Conservation (phyloP, 2,797 vertebrate species). For the Podarcis siculus region DNA sequence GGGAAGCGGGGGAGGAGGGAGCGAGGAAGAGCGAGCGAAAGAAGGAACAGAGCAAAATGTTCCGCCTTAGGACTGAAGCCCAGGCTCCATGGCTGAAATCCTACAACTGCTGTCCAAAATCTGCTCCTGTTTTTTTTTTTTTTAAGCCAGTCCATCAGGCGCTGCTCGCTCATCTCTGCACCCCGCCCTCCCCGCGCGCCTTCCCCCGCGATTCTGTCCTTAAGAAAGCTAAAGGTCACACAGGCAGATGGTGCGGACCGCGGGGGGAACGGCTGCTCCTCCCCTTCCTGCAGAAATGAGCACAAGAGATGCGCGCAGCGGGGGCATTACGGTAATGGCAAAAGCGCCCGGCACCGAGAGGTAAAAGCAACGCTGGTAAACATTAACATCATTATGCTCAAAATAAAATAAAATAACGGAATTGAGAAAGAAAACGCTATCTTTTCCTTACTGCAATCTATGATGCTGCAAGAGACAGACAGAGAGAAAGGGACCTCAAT, state of each 20-base stretch:
- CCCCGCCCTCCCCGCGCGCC: no score
- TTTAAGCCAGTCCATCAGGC: background rate
- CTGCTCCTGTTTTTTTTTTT: background rate
- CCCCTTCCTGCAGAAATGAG: constrained; percentile 18
- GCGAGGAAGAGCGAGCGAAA: background rate
- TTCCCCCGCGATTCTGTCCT: constrained; percentile 7
- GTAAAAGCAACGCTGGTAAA: background rate
- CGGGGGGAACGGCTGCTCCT: background rate
- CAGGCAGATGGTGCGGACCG: constrained; percentile 24
- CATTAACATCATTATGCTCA: no score
- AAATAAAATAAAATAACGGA: no score
- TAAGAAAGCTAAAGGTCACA: constrained; percentile 28
- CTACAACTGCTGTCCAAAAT: background rate
- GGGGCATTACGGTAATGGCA: background rate
- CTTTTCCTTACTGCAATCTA: no score
- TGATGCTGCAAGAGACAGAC: no score
- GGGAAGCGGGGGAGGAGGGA: background rate
- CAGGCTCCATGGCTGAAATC: background rate
- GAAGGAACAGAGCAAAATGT: background rate
- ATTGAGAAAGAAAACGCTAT: no score
- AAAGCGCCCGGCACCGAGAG: background rate
- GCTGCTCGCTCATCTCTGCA: background rate
- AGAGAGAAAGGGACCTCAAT: no score
- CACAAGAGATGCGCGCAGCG: background rate
- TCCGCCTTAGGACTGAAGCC: background rate